These are phyloP conservation scores for Meandrina meandrites DNA, from an alignment of 92 coral and sea anemone species.

Conservation along the genomic window DNA sequence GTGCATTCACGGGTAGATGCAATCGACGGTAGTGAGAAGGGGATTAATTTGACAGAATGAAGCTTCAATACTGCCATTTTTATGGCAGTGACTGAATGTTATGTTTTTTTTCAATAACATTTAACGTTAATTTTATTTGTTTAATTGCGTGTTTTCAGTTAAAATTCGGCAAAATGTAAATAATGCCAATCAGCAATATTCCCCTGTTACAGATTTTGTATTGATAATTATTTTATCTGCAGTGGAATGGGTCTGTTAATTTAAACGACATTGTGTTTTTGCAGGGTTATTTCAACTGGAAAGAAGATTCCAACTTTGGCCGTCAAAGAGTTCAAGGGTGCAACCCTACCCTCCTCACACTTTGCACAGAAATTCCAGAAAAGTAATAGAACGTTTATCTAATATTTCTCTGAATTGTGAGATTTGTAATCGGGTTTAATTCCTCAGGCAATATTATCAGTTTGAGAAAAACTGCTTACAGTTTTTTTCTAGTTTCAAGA, in stretches of 20 bases:
- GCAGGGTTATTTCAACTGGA: conserved; percentile 91
- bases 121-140: too few relatives aligned
- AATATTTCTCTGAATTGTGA: too few relatives aligned
- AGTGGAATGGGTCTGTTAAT: neutral
- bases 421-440: too few relatives aligned
- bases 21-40: too few relatives aligned
- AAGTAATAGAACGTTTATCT: conserved; percentile 63
- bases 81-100: too few relatives aligned
- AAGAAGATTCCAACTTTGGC: conserved; percentile 90
- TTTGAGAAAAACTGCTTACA: neutral
- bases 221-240: neutral
- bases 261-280: neutral
- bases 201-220: neutral
- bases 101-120: too few relatives aligned
- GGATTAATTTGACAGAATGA: too few relatives aligned
- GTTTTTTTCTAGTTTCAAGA: neutral
- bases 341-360: conserved; percentile 82
- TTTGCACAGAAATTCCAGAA: conserved; percentile 88
- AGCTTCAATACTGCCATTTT: too few relatives aligned
- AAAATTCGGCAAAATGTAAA: neutral
- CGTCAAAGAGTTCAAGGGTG: conserved; percentile 97
- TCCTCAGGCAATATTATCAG: neutral
- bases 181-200: neutral
- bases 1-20: too few relatives aligned
- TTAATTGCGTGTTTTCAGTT: neutral